Conservation (phyloP, 2,797 vertebrate species). For the Streptopelia turtur region DNA sequence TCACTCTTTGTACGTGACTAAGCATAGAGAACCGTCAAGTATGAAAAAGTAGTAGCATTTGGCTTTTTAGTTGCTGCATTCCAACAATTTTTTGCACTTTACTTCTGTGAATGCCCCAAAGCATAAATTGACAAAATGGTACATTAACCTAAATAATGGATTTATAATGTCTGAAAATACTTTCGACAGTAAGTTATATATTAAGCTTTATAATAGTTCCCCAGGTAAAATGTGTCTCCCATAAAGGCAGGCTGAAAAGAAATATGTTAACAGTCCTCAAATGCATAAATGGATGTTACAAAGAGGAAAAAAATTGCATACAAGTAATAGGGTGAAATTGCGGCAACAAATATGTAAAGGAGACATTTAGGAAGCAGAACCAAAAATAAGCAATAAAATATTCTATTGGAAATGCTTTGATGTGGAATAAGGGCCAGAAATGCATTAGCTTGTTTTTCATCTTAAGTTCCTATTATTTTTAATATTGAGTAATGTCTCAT, state of each 20-base stretch:
- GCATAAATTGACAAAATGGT: not conserved
- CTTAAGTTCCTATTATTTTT: not conserved
- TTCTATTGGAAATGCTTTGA: not conserved
- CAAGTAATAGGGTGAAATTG: not conserved
- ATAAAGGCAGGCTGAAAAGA: not conserved
- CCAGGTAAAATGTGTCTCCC: not conserved
- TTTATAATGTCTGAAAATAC: not conserved
- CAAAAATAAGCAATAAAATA: not conserved
- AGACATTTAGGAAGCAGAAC: not conserved
- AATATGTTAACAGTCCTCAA: not conserved
- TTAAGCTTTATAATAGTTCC: not conserved
- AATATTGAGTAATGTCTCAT: not conserved
- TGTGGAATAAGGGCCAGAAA: not conserved
- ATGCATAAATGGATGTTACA: not conserved
- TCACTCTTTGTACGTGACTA: not conserved
- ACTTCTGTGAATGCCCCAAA: not conserved
- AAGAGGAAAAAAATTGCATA: not conserved
- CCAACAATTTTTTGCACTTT: not conserved
- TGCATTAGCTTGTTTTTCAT: not conserved
- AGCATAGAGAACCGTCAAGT: not conserved
- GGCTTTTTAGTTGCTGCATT: not conserved
- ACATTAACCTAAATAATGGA: not conserved
- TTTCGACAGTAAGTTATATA: not conserved
- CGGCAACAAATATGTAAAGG: not conserved
- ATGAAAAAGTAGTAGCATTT: not conserved